A percentile compares a stretch with the other conserved stretches of the same genome.
Evolutionary conservation across 2,888 invertebrate genomes (phyloP).

Genomic region (Hypolimnas misippus): DNA sequence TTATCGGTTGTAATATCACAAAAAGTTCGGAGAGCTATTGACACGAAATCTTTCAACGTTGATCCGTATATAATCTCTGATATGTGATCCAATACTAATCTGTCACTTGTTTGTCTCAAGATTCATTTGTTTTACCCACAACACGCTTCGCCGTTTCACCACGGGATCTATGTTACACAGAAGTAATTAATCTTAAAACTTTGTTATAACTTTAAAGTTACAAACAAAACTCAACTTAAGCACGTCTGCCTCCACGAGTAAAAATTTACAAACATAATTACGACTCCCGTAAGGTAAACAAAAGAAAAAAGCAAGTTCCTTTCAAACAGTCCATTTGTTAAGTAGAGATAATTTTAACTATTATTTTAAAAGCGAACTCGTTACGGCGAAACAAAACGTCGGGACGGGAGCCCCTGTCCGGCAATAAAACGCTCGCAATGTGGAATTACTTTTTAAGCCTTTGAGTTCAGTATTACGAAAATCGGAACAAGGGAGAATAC

Average conservation of each 20-base stretch:
- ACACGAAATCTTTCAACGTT: background rate
- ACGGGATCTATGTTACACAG: background rate
- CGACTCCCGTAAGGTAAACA: background rate
- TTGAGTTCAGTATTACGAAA: slow-evolving; percentile 8
- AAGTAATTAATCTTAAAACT: slow-evolving; percentile 23
- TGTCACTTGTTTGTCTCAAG: slow-evolving; percentile 24
- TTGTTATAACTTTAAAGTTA: background rate
- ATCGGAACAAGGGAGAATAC: slow-evolving; percentile 1
- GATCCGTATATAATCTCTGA: slow-evolving; percentile 16
- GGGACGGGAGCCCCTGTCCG: slow-evolving; percentile 12
- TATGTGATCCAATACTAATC: slow-evolving; percentile 31
- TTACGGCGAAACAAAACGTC: slow-evolving; percentile 7
- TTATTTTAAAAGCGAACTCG: slow-evolving; percentile 14
- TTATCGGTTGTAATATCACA: no score
- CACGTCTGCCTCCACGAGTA: no score
- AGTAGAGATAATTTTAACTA: slow-evolving; percentile 9
- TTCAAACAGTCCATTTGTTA: background rate
- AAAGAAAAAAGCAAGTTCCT: background rate
- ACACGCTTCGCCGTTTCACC: slow-evolving; percentile 13
- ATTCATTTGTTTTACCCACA: slow-evolving; percentile 41
- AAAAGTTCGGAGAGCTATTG: no score
- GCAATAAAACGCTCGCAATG: slow-evolving; percentile 13
- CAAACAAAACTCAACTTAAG: background rate
- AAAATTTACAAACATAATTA: no score
- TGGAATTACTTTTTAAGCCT: slow-evolving; percentile 15